Evolutionary conservation across 2,888 invertebrate genomes (phyloP).

Genomic region (Amblyjoppa fuscipennis): DNA sequence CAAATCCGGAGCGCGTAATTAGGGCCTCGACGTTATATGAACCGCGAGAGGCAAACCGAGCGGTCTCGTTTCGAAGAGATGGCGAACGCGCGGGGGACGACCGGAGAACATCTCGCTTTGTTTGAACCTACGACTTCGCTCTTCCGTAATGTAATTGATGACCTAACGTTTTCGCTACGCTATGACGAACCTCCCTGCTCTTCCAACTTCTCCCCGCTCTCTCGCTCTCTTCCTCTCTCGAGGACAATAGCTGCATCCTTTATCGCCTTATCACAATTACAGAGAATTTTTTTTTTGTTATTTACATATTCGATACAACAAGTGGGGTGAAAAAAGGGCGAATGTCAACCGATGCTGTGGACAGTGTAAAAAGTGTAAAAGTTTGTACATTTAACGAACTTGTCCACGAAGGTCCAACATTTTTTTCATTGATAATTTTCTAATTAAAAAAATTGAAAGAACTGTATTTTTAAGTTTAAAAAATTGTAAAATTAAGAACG

Average conservation of each 20-base stretch:
- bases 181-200: constrained; percentile 47
- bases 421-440: too few relatives aligned
- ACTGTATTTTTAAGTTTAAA: too few relatives aligned
- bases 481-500: too few relatives aligned
- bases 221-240: not conserved
- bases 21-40: constrained; percentile 81
- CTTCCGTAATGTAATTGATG: constrained; percentile 85
- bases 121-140: constrained; percentile 83
- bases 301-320: not conserved
- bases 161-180: constrained; percentile 68
- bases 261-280: constrained; percentile 6
- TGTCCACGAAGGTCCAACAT: not conserved
- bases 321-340: not conserved
- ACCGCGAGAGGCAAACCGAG: constrained; percentile 74
- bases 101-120: constrained; percentile 76
- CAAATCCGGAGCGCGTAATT: constrained; percentile 82
- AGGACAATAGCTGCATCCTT: constrained; percentile 7
- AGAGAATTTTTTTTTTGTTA: not conserved
- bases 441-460: too few relatives aligned
- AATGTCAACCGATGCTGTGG: not conserved
- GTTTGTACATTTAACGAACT: not conserved
- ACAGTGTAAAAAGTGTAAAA: too few relatives aligned
- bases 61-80: constrained; percentile 36
- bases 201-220: not conserved
- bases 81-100: constrained; percentile 16